phyloP scores from a whole-genome alignment of 2,888 invertebrate species.

The Pemphredon lugubris region DNA sequence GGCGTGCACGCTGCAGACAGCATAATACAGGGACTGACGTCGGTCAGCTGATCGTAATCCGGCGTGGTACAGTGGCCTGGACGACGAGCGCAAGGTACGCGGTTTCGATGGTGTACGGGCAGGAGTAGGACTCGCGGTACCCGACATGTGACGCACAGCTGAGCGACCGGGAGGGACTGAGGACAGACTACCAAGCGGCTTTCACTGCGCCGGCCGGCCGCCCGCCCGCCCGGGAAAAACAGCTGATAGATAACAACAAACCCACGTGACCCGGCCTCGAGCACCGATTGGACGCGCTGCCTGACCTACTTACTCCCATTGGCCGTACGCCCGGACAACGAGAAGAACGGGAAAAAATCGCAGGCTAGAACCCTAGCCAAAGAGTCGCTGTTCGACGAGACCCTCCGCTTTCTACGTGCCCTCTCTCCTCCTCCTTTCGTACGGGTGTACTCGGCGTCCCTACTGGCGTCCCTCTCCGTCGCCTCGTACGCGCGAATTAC shows the following conservation, averaged over 20 bases:
- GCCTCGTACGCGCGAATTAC: conserved; percentile 19
- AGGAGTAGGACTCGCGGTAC: conserved; percentile 64
- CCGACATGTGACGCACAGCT: conserved; percentile 78
- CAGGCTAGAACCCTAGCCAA: conserved; percentile 63
- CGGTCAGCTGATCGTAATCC: conserved; percentile 44
- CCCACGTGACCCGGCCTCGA: conserved; percentile 83
- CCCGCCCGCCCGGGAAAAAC: conserved; percentile 80
- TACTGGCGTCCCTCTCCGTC: conserved; percentile 46
- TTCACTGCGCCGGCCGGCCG: conserved; percentile 79
- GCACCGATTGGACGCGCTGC: conserved; percentile 80
- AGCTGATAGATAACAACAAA: conserved; percentile 88
- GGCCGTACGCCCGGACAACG: conserved; percentile 73
- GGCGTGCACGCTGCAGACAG: conserved; percentile 61
- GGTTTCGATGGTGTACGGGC: conserved; percentile 40
- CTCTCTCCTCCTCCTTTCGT: conserved; percentile 46
- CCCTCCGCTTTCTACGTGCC: conserved; percentile 57
- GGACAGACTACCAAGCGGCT: conserved; percentile 72
- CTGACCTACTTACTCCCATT: conserved; percentile 84
- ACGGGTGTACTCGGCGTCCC: conserved; percentile 52
- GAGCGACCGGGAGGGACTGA: conserved; percentile 78
- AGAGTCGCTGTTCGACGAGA: conserved; percentile 60
- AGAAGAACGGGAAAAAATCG: conserved; percentile 67
- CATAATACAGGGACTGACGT: conserved; percentile 67
- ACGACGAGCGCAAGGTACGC: conserved; percentile 42
- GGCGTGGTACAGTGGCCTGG: conserved; percentile 35